phyloP scores from a whole-genome alignment of 2,888 invertebrate genomes.

The Leptinotarsa juncta region DNA sequence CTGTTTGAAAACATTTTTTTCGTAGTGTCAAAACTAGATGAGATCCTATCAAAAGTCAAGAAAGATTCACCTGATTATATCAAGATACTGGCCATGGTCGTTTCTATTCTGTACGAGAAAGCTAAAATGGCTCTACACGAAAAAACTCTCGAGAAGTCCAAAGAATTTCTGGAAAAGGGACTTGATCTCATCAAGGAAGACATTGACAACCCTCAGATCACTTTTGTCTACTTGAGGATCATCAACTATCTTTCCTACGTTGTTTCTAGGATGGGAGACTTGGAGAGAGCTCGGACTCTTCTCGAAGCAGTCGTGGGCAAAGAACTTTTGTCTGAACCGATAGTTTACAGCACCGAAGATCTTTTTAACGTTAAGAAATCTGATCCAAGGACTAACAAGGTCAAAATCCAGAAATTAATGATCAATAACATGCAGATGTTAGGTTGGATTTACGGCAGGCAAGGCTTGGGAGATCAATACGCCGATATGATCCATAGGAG shows the following conservation, averaged over 20 bases:
- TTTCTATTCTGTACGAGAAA: slow-evolving; percentile 61
- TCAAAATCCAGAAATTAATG: slow-evolving; percentile 68
- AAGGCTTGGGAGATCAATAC: slow-evolving; percentile 69
- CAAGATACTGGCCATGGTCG: slow-evolving; percentile 59
- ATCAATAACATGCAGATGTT: slow-evolving; percentile 75
- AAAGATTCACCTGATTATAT: slow-evolving; percentile 48
- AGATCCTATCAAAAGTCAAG: slow-evolving; percentile 39
- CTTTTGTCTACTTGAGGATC: slow-evolving; percentile 69
- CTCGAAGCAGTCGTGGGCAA: slow-evolving; percentile 67
- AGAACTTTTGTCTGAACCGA: slow-evolving; percentile 49
- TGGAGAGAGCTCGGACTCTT: slow-evolving; percentile 66
- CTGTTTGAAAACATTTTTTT: slow-evolving; percentile 47
- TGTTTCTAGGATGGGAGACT: slow-evolving; percentile 69
- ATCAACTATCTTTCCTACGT: slow-evolving; percentile 72
- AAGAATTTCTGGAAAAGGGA: slow-evolving; percentile 55
- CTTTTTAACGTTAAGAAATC: slow-evolving; percentile 63
- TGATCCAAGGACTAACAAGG: slow-evolving; percentile 55
- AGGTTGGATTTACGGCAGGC: slow-evolving; percentile 71
- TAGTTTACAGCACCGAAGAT: slow-evolving; percentile 67
- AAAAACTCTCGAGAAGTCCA: slow-evolving; percentile 52
- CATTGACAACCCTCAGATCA: slow-evolving; percentile 54
- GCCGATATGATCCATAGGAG: slow-evolving; percentile 70
- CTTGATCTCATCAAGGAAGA: slow-evolving; percentile 54
- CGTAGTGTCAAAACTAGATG: slow-evolving; percentile 48
- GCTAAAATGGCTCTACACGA: slow-evolving; percentile 59